phyloP scores from a whole-genome alignment of 2,113 vertebrate genomes.

The Chascanopsetta lugubris region DNA sequence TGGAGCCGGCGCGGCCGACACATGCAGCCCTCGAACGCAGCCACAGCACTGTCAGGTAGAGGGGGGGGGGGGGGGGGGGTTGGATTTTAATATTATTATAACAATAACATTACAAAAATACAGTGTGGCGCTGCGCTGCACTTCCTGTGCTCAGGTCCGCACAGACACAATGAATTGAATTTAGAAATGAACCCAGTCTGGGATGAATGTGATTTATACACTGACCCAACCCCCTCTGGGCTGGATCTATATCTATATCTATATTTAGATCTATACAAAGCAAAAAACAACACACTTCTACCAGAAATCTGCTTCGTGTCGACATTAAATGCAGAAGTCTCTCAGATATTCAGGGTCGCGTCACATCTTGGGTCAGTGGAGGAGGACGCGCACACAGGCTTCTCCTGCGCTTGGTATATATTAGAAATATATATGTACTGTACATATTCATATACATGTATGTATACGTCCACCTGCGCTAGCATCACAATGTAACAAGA shows the following conservation, averaged over 20 bases:
- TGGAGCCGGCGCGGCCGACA: conserved; percentile 70
- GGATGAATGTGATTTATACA: conserved; percentile 25
- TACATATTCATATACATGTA: background rate
- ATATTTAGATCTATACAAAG: too few relatives aligned
- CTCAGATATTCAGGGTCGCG: conserved; percentile 11
- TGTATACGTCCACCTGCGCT: background rate
- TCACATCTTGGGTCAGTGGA: too few relatives aligned
- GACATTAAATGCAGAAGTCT: conserved; percentile 23
- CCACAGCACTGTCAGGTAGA: conserved; percentile 67
- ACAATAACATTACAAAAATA: conserved; percentile 48
- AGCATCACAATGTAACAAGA: conserved; percentile 5
- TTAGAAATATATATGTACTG: too few relatives aligned
- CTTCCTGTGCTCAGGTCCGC: conserved; percentile 51
- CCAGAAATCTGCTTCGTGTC: background rate
- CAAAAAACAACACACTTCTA: too few relatives aligned
- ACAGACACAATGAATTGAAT: conserved; percentile 32
- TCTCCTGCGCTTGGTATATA: conserved; percentile 9
- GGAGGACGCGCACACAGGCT: background rate
- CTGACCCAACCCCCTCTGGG: conserved; percentile 35
- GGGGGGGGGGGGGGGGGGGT: conserved; percentile 24
- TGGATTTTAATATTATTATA: conserved; percentile 55
- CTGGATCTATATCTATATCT: conserved; percentile 49
- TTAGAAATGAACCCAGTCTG: conserved; percentile 30
- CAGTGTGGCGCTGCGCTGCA: conserved; percentile 52
- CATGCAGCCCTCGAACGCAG: conserved; percentile 76